Evolutionary conservation across 1,140 invertebrate genomes (phyloP).

Genomic region (Trinorchestia longiramus): DNA sequence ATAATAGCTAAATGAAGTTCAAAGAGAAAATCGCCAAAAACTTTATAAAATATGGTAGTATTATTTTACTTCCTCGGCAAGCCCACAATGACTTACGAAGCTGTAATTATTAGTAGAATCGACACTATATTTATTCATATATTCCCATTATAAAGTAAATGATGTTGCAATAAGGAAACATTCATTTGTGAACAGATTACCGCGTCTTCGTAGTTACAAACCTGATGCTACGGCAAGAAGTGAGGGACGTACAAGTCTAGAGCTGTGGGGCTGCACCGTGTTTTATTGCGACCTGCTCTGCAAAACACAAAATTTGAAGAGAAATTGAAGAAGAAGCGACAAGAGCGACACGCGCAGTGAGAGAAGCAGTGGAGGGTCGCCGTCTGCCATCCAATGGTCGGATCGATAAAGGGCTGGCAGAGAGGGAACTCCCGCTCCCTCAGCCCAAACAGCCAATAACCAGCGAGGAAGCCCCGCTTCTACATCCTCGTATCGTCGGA

Average conservation of each 20-base stretch:
- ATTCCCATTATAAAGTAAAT: too few relatives aligned
- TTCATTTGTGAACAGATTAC: not conserved
- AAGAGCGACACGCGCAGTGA: not conserved
- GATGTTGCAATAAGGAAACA: not conserved
- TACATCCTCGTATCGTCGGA: not conserved
- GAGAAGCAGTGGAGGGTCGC: not conserved
- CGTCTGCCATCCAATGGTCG: not conserved
- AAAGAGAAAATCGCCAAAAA: not conserved
- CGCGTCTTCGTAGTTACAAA: not conserved
- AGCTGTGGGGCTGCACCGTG: not conserved
- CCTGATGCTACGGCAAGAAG: not conserved
- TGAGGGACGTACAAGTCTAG: not conserved
- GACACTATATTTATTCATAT: too few relatives aligned
- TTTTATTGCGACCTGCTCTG: not conserved
- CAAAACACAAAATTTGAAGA: not conserved
- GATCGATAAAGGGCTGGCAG: constrained; percentile 4
- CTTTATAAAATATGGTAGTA: not conserved
- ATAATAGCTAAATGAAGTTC: not conserved
- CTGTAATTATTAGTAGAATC: too few relatives aligned
- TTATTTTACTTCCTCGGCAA: not conserved
- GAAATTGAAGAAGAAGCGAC: not conserved
- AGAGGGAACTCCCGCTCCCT: not conserved
- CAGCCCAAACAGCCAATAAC: not conserved
- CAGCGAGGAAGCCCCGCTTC: not conserved
- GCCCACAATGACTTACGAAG: too few relatives aligned